These are phyloP conservation scores for Labroides dimidiatus DNA, from an alignment of 2,797 vertebrate genomes.

Conservation along the genomic window DNA sequence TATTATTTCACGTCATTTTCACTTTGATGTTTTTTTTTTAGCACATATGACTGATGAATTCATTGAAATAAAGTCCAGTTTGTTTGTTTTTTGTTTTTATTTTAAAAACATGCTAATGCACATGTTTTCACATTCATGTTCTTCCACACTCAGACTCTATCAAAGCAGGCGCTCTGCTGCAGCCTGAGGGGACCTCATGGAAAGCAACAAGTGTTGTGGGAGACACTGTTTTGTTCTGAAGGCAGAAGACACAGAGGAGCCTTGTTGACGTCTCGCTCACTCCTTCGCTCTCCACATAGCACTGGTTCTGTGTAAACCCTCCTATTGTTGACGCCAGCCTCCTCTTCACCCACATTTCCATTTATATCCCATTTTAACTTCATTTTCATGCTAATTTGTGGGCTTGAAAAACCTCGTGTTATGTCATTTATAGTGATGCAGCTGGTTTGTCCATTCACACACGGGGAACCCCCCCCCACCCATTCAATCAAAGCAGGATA, in stretches of 20 bases:
- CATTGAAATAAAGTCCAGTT: too few species aligned
- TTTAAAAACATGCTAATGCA: neutral
- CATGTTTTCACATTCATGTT: constrained; percentile 32
- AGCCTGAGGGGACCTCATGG: constrained; percentile 47
- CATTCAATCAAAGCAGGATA: constrained; percentile 64
- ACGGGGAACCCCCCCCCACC: constrained; percentile 56
- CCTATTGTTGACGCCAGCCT: constrained; percentile 73
- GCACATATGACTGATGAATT: too few species aligned
- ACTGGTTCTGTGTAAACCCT: constrained; percentile 74
- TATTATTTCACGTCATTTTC: too few species aligned
- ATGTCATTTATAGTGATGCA: constrained; percentile 80
- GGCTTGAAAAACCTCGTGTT: constrained; percentile 73
- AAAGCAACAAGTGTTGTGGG: constrained; percentile 57
- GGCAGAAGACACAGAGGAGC: constrained; percentile 78
- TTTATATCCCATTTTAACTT: constrained; percentile 81
- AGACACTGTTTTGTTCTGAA: constrained; percentile 70
- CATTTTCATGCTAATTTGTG: constrained; percentile 83
- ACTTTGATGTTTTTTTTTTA: too few species aligned
- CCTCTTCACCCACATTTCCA: constrained; percentile 78
- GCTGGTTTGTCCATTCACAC: constrained; percentile 74
- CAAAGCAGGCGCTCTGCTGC: constrained; percentile 37
- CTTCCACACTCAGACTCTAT: constrained; percentile 22
- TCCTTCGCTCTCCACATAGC: constrained; percentile 51
- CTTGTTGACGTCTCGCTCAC: constrained; percentile 70
- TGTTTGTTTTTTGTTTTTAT: neutral